Conservation (phyloP, 2,797 vertebrate genomes). For the Thalassophryne amazonica region DNA sequence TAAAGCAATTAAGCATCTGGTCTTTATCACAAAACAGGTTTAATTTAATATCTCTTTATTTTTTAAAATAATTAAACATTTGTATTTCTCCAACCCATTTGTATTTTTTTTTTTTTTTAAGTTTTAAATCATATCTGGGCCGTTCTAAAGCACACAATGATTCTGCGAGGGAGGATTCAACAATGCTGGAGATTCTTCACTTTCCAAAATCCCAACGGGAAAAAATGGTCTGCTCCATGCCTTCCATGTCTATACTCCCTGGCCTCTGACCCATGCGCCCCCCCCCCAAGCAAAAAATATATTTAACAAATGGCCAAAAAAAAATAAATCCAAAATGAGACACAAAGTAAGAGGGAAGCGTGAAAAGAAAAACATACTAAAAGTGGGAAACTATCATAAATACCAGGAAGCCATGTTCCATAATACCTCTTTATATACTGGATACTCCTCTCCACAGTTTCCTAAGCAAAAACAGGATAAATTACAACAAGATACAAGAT, state of each 20-base stretch:
- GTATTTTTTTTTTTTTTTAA: conserved; percentile 54
- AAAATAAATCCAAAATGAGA: conserved; percentile 69
- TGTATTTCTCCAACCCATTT: conserved; percentile 82
- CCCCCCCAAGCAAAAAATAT: conserved; percentile 52
- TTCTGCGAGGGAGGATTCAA: conserved; percentile 45
- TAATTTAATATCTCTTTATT: conserved; percentile 87
- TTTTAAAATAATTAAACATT: conserved; percentile 88
- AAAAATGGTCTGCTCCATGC: conserved; percentile 32
- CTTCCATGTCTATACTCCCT: conserved; percentile 9
- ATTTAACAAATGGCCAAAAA: conserved; percentile 65
- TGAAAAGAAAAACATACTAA: conserved; percentile 35
- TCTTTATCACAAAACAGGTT: conserved; percentile 84
- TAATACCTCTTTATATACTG: conserved; percentile 78
- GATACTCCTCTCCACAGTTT: conserved; percentile 65
- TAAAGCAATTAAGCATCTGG: conserved; percentile 58
- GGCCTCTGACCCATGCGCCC: conserved; percentile 11
- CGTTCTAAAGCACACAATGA: conserved; percentile 75
- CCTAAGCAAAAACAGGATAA: conserved; percentile 75
- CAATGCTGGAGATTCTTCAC: conserved; percentile 46
- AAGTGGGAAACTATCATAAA: conserved; percentile 64
- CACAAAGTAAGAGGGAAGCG: conserved; percentile 49
- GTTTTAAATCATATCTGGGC: conserved; percentile 73
- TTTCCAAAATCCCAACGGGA: conserved; percentile 27
- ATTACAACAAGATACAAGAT: conserved; percentile 80
- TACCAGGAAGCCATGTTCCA: conserved; percentile 73